These are phyloP conservation scores for Argyrosomus regius DNA, from an alignment of 2,797 vertebrate genomes.

Conservation along the genomic window DNA sequence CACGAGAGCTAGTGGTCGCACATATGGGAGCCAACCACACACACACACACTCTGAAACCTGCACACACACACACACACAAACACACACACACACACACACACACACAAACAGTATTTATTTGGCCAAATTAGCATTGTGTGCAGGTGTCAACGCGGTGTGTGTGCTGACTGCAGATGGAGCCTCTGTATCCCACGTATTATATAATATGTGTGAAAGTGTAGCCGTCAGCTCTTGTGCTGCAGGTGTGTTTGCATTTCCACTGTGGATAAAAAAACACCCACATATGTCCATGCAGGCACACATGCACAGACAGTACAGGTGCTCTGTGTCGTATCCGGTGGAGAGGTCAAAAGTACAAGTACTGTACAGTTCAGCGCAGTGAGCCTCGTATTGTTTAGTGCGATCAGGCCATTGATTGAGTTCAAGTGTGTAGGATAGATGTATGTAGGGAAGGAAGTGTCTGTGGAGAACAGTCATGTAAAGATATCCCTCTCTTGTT, in stretches of 20 bases:
- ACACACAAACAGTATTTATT: constrained; percentile 33
- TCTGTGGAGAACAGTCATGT: constrained; percentile 30
- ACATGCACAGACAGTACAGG: constrained; percentile 20
- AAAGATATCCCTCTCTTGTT: constrained; percentile 6
- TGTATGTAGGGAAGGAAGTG: constrained; percentile 28
- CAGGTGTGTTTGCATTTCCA: constrained; percentile 82
- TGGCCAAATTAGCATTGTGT: constrained; percentile 45
- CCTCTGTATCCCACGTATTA: constrained; percentile 55
- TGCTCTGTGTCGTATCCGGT: constrained; percentile 21
- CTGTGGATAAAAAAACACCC: constrained; percentile 36
- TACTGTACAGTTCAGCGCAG: neutral
- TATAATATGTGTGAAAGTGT: constrained; percentile 71
- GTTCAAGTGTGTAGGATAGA: neutral
- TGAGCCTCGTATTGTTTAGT: constrained; percentile 16
- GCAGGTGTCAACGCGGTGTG: constrained; percentile 54
- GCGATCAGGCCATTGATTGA: neutral
- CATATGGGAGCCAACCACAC: constrained; percentile 45
- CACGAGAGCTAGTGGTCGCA: constrained; percentile 42
- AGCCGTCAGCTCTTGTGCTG: constrained; percentile 55
- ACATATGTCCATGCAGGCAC: constrained; percentile 13
- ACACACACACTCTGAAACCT: constrained; percentile 7
- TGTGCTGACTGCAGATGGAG: constrained; percentile 50
- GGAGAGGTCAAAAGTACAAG: constrained; percentile 41
- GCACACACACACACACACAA: constrained; percentile 29
- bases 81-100: constrained; percentile 3